These are phyloP conservation scores for Cyprinodon brontotheroides DNA, from an alignment of 2,113 vertebrate species.

Conservation along the genomic window DNA sequence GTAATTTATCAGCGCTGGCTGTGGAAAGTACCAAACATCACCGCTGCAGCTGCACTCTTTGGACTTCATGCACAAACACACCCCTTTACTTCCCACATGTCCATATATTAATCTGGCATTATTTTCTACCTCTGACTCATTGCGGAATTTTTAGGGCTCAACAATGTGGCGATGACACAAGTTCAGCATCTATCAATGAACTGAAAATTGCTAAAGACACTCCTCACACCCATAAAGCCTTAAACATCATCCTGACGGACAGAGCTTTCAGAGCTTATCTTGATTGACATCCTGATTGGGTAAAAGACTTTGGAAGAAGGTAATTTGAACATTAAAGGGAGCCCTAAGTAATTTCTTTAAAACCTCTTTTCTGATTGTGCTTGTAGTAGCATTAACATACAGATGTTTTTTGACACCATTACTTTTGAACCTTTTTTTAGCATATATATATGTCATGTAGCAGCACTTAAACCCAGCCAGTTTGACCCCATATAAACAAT, in stretches of 20 bases:
- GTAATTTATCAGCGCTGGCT: constrained; percentile 61
- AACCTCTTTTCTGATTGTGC: too few relatives aligned
- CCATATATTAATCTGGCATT: constrained; percentile 1
- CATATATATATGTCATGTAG: constrained; percentile 17
- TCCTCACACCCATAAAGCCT: constrained; percentile 1
- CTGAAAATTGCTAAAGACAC: constrained; percentile 5
- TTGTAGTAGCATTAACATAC: constrained; percentile 43
- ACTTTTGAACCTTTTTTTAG: constrained; percentile 25
- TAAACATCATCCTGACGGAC: constrained; percentile 32
- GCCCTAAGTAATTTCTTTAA: constrained; percentile 45
- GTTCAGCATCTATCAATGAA: constrained; percentile 28
- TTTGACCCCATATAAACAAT: not conserved
- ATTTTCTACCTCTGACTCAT: not conserved
- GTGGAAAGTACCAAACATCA: constrained; percentile 82
- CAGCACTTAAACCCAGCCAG: not conserved
- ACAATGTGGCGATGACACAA: constrained; percentile 23
- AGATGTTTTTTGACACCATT: constrained; percentile 52
- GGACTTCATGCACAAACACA: constrained; percentile 40
- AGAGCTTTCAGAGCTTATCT: constrained; percentile 44
- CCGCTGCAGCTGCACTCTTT: constrained; percentile 61
- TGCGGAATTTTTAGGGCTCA: constrained; percentile 10
- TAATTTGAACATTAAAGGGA: constrained; percentile 69
- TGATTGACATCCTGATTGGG: constrained; percentile 68
- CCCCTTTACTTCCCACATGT: constrained; percentile 22
- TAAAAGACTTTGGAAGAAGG: constrained; percentile 54